Evolutionary conservation across 2,888 invertebrate species (phyloP).

Genomic region (Agonopterix arenella): DNA sequence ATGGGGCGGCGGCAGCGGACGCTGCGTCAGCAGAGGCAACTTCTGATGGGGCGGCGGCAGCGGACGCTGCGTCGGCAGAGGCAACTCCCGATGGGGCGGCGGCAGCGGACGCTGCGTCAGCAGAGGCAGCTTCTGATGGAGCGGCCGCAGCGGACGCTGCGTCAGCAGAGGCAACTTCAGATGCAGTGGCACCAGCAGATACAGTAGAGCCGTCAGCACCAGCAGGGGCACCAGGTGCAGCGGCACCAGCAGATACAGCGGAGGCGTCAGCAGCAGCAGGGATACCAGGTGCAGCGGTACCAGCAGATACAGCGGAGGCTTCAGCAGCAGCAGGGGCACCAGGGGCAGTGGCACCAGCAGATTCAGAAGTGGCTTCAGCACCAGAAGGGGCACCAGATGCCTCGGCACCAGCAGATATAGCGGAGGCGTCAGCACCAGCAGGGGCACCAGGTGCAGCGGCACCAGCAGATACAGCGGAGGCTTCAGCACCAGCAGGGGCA

Average conservation of each 20-base stretch:
- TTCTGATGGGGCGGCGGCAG: too few relatives aligned
- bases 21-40: too few relatives aligned
- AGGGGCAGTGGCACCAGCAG: too few relatives aligned
- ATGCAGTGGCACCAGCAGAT: too few relatives aligned
- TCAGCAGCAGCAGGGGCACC: neutral
- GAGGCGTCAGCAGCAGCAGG: neutral
- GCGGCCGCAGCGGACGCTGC: too few relatives aligned
- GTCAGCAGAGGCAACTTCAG: too few relatives aligned
- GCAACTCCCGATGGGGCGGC: too few relatives aligned
- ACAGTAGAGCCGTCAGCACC: neutral
- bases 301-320: neutral
- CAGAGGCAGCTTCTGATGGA: too few relatives aligned
- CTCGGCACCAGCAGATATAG: slow-evolving; percentile 1
- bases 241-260: neutral
- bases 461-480: neutral
- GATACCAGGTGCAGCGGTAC: neutral
- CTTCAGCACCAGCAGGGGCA: slow-evolving; percentile 2
- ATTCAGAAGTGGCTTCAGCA: too few relatives aligned
- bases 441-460: slow-evolving; percentile 1
- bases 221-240: neutral
- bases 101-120: too few relatives aligned
- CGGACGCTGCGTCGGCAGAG: too few relatives aligned
- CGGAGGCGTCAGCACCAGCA: slow-evolving; percentile 11
- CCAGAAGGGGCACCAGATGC: neutral
- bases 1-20: too few relatives aligned